Percentiles rank a stretch among this genome's conserved stretches.
phyloP scores from a whole-genome alignment of 2,797 vertebrate genomes.

The Lophius americanus region DNA sequence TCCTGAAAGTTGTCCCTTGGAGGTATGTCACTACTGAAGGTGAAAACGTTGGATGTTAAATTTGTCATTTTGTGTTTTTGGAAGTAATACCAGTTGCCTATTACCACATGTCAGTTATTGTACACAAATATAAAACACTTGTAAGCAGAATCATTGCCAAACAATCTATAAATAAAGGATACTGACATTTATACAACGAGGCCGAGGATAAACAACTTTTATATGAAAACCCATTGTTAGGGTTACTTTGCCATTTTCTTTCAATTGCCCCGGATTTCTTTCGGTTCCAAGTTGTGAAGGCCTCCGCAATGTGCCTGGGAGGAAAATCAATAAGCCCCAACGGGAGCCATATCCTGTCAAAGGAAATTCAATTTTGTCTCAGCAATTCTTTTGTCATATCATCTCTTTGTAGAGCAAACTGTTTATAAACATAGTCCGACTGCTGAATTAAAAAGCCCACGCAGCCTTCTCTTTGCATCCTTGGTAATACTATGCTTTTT shows the following conservation, averaged over 20 bases:
- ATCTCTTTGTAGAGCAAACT: slow-evolving; percentile 79
- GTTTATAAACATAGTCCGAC: slow-evolving; percentile 82
- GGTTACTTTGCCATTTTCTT: slow-evolving; percentile 78
- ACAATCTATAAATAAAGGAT: slow-evolving; percentile 64
- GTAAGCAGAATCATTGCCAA: slow-evolving; percentile 30
- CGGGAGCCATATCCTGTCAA: slow-evolving; percentile 84
- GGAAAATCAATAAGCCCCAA: slow-evolving; percentile 86
- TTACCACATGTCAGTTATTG: slow-evolving; percentile 29
- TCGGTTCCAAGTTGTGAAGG: slow-evolving; percentile 80
- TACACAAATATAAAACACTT: slow-evolving; percentile 27
- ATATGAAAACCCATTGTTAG: slow-evolving; percentile 70
- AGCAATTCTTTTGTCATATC: slow-evolving; percentile 82
- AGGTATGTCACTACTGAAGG: slow-evolving; percentile 23
- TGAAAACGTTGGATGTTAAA: slow-evolving; percentile 24
- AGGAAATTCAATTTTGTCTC: slow-evolving; percentile 84
- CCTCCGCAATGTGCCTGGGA: slow-evolving; percentile 81
- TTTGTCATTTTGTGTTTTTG: slow-evolving; percentile 32
- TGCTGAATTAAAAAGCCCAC: slow-evolving; percentile 75
- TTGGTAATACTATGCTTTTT: slow-evolving; percentile 58
- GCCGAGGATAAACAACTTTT: slow-evolving; percentile 65
- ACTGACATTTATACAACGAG: slow-evolving; percentile 70
- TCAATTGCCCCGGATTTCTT: slow-evolving; percentile 79
- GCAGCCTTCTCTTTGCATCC: slow-evolving; percentile 53
- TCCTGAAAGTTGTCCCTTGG: slow-evolving; percentile 31
- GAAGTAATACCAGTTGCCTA: slow-evolving; percentile 27